A percentile compares a stretch with the other conserved stretches of the same genome.
These are phyloP conservation scores for Lepidothrix coronata DNA, from an alignment of 2,113 vertebrate genomes.

Conservation along the genomic window DNA sequence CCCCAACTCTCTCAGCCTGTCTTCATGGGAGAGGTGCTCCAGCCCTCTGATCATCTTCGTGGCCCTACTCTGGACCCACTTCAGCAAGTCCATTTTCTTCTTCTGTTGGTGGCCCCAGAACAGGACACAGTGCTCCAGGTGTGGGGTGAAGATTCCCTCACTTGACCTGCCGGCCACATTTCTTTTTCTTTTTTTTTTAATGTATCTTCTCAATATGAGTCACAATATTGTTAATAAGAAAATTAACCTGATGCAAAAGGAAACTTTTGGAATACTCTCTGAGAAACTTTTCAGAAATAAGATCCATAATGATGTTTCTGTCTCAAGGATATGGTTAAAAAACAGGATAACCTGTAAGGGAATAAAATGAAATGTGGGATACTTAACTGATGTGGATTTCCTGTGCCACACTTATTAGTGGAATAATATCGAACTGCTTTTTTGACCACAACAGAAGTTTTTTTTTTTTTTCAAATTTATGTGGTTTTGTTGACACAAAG, in stretches of 20 bases:
- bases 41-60: no score
- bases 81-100: not conserved
- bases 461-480: not conserved
- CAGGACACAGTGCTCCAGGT: not conserved
- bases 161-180: fast-evolving
- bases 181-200: not conserved
- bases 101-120: not conserved
- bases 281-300: not conserved
- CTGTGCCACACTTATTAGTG: not conserved
- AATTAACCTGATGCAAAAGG: not conserved
- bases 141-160: not conserved
- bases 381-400: not conserved
- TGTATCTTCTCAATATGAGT: not conserved
- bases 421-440: not conserved
- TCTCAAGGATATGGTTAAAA: not conserved
- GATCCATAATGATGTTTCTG: not conserved
- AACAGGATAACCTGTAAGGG: not conserved
- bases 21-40: not conserved
- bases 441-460: not conserved
- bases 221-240: not conserved
- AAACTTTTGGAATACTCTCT: not conserved
- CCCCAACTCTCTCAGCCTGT: not conserved
- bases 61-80: not conserved
- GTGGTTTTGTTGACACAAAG: not conserved
- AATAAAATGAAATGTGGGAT: not conserved